Conservation (phyloP, 1,140 invertebrate species). For the Contarinia nasturtii region DNA sequence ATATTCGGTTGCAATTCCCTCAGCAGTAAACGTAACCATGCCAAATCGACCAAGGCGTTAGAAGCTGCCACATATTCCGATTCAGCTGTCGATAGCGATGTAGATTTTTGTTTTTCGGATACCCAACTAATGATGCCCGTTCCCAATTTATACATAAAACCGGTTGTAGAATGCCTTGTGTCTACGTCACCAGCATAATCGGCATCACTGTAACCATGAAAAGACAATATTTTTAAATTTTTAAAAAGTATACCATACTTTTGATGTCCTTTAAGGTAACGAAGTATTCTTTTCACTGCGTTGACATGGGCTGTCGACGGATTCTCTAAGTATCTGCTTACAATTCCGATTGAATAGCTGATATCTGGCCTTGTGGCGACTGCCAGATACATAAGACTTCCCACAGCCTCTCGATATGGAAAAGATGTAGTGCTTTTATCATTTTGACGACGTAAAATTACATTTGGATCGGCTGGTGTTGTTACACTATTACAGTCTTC, state of each 20-base stretch:
- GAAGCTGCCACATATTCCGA: conserved; percentile 20
- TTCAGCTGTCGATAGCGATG: conserved; percentile 17
- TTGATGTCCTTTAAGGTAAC: conserved; percentile 23
- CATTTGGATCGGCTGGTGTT: conserved; percentile 9
- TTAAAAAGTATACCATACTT: conserved; percentile 8
- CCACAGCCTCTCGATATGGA: conserved; percentile 19
- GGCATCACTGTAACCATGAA: conserved; percentile 18
- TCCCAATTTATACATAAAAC: conserved; percentile 9
- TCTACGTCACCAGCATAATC: conserved; percentile 16
- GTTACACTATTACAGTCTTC: conserved; percentile 16
- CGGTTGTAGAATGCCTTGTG: conserved; percentile 15
- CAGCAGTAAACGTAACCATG: conserved; percentile 2
- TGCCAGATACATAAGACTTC: conserved; percentile 22
- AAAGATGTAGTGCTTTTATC: neutral
- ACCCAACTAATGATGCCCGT: conserved; percentile 9
- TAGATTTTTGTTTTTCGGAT: conserved; percentile 10
- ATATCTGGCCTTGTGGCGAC: conserved; percentile 23
- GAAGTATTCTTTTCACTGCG: conserved; percentile 17
- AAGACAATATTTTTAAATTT: conserved; percentile 3
- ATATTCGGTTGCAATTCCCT: neutral
- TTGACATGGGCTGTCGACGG: conserved; percentile 16
- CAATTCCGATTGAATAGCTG: conserved; percentile 13
- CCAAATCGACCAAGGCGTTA: conserved; percentile 14
- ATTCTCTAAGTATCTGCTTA: conserved; percentile 21
- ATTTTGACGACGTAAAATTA: neutral